Conservation (phyloP, 1,140 invertebrate species). For the Ips nitidus region DNA sequence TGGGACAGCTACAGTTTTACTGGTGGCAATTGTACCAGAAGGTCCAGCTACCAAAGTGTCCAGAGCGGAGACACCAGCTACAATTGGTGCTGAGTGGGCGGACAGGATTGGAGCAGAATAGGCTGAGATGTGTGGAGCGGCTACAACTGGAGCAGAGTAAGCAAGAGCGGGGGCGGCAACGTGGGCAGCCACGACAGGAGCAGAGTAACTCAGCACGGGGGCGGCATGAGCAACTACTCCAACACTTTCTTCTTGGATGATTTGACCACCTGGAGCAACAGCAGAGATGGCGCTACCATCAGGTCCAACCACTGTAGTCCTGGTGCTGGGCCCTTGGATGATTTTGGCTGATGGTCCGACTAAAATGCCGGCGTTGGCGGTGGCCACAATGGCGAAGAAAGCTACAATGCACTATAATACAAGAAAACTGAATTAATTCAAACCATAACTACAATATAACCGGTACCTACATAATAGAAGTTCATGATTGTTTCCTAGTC, state of each 20-base stretch:
- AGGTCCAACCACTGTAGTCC: constrained; percentile 39
- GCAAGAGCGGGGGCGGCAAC: not conserved
- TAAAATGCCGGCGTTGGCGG: constrained; percentile 34
- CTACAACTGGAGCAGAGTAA: not conserved
- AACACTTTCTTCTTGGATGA: constrained; percentile 36
- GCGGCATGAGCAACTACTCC: constrained; percentile 30
- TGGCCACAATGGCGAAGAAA: constrained; percentile 22
- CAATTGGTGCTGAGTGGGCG: not conserved
- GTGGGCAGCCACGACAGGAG: not conserved
- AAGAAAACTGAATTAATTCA: not conserved
- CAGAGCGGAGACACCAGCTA: not conserved
- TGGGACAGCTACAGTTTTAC: constrained; percentile 5
- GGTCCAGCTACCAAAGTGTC: not conserved
- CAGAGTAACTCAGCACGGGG: constrained; percentile 16
- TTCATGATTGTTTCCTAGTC: not conserved
- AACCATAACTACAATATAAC: not conserved
- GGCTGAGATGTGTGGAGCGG: not conserved
- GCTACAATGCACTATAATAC: not conserved
- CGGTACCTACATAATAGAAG: not conserved
- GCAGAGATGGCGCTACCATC: constrained; percentile 42
- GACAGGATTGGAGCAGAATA: constrained; percentile 14
- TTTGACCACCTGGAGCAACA: constrained; percentile 39
- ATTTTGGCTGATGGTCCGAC: constrained; percentile 37
- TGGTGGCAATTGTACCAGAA: no score
- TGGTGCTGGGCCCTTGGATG: constrained; percentile 42